A percentile compares a stretch with the other conserved stretches of the same genome.
Evolutionary conservation across 2,797 vertebrate genomes (phyloP).

Genomic region (Lacerta bilineata): DNA sequence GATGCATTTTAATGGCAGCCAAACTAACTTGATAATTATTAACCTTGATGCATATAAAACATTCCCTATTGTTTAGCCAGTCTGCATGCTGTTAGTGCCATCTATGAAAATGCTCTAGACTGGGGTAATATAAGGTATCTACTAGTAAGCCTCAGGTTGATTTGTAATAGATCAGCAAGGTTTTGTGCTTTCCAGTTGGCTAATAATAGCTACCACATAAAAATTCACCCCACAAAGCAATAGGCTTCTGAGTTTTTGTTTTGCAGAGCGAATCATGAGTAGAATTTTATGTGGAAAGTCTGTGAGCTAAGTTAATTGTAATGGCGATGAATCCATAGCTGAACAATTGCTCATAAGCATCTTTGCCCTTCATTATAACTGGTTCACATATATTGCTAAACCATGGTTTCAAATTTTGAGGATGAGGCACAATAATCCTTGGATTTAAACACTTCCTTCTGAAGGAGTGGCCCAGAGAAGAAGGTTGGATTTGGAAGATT

Average conservation of each 20-base stretch:
- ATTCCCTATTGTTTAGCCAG: background rate
- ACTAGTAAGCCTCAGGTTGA: background rate
- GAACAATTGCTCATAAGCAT: background rate
- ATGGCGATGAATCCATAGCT: background rate
- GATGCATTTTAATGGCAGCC: slow-evolving; percentile 31
- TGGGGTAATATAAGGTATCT: background rate
- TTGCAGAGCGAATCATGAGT: too few species aligned
- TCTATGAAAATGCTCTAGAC: background rate
- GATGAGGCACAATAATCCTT: background rate
- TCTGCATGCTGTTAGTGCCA: slow-evolving; percentile 11
- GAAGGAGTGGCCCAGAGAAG: background rate
- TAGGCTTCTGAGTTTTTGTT: background rate
- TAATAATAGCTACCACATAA: background rate
- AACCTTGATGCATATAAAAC: slow-evolving; percentile 43
- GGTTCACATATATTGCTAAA: background rate
- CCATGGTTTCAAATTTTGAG: background rate
- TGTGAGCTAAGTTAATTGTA: background rate
- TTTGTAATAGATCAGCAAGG: background rate
- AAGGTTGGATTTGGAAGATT: background rate
- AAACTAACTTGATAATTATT: slow-evolving; percentile 55
- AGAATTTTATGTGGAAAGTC: background rate
- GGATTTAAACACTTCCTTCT: background rate
- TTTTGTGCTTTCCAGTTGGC: background rate
- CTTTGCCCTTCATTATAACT: background rate
- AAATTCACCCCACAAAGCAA: too few species aligned